A percentile compares a stretch with the other conserved stretches of the same genome.
These are phyloP conservation scores for Cheilinus undulatus DNA, from an alignment of 2,113 vertebrate species.

Conservation along the genomic window DNA sequence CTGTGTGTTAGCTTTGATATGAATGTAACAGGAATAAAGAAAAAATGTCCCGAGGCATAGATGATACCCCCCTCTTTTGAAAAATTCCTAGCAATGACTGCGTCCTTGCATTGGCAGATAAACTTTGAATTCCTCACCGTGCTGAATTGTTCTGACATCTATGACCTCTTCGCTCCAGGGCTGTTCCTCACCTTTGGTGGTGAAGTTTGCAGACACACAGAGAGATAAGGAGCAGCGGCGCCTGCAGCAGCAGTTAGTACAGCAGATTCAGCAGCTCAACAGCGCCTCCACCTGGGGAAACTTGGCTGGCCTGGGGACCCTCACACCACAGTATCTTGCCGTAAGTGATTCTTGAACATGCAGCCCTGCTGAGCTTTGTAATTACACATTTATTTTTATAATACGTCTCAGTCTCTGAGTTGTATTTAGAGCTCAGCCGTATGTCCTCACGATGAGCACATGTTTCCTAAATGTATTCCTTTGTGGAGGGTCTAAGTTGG, in stretches of 20 bases:
- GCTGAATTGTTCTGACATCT: conserved; percentile 23
- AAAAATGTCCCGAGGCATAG: conserved; percentile 44
- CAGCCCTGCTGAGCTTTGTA: not conserved
- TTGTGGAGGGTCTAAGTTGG: no score
- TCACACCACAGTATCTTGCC: conserved; percentile 96
- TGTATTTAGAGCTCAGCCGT: no score
- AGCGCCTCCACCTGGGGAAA: conserved; percentile 97
- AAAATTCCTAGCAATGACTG: conserved; percentile 16
- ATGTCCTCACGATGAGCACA: no score
- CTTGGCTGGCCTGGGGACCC: conserved; percentile 92
- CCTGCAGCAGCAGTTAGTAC: conserved; percentile 95
- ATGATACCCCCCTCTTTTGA: conserved; percentile 11
- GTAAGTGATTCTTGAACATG: conserved; percentile 83
- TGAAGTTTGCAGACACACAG: conserved; percentile 97
- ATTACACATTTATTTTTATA: not conserved
- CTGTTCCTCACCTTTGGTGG: conserved; percentile 97
- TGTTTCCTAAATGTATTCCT: no score
- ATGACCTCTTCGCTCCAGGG: conserved; percentile 85
- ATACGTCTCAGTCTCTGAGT: not conserved
- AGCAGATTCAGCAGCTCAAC: conserved; percentile 98
- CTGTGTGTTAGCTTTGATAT: conserved; percentile 68
- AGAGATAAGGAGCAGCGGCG: conserved; percentile 97
- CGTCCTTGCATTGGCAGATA: conserved; percentile 28
- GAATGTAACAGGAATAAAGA: conserved; percentile 54
- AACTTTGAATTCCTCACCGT: conserved; percentile 1